phyloP scores from a whole-genome alignment of 2,113 vertebrate species.

The Emydura subglobosa region DNA sequence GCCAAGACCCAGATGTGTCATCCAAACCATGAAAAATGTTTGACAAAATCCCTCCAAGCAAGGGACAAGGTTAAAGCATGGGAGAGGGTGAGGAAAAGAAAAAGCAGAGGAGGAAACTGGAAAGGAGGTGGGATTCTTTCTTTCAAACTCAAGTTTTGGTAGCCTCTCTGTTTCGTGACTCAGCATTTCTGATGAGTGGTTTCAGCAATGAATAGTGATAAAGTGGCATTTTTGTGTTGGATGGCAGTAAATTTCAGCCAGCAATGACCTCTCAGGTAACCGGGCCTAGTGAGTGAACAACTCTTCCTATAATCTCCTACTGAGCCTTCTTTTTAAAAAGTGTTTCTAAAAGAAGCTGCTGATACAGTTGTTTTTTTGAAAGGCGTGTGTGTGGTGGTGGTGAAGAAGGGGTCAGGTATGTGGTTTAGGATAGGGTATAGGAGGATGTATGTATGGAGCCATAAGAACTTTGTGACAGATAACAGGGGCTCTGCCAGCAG shows the following conservation, averaged over 20 bases:
- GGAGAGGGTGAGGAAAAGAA: conserved; percentile 36
- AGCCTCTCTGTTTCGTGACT: conserved; percentile 15
- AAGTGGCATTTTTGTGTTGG: conserved; percentile 53
- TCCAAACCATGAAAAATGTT: conserved; percentile 52
- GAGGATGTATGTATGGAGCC: background rate
- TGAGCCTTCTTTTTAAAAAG: background rate
- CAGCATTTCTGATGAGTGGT: conserved; percentile 57
- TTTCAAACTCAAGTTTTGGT: conserved; percentile 13
- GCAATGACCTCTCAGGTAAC: conserved; percentile 18
- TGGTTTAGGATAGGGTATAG: background rate
- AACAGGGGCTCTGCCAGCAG: background rate
- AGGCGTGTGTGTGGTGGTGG: background rate
- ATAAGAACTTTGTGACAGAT: background rate
- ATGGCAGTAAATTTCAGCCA: conserved; percentile 1
- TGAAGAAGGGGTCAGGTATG: fast-evolving
- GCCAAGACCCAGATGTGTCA: conserved; percentile 50
- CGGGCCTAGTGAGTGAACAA: conserved; percentile 31
- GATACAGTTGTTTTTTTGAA: background rate
- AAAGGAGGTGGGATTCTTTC: conserved; percentile 13
- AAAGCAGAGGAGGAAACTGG: conserved; percentile 36
- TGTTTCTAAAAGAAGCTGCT: background rate
- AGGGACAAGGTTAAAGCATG: background rate
- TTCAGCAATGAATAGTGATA: conserved; percentile 63
- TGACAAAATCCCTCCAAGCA: conserved; percentile 29
- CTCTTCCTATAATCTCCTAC: background rate